Evolutionary conservation across 2,888 invertebrate species (phyloP).

Genomic region (Polydrusus tereticollis): DNA sequence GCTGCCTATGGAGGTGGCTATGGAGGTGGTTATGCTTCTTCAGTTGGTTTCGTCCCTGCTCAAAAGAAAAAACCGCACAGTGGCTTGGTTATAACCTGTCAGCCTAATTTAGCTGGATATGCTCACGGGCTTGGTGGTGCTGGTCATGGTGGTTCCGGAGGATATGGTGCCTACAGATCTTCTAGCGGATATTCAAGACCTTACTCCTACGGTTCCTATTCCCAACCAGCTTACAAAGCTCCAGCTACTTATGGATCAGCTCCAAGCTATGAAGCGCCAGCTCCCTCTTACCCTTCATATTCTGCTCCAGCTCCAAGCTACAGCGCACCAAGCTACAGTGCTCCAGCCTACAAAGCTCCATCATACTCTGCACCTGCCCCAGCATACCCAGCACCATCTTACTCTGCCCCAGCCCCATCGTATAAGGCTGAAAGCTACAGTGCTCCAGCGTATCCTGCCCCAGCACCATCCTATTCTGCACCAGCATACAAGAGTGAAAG

Average conservation of each 20-base stretch:
- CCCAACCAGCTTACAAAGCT: constrained; percentile 29
- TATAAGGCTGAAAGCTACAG: constrained; percentile 41
- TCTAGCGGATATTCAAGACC: constrained; percentile 49
- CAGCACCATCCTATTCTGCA: constrained; percentile 47
- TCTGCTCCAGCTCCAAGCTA: constrained; percentile 46
- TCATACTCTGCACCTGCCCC: constrained; percentile 43
- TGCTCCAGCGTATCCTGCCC: constrained; percentile 49
- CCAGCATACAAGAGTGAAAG: constrained; percentile 35
- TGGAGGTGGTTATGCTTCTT: constrained; percentile 14
- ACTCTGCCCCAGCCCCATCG: constrained; percentile 38
- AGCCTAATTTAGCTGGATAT: constrained; percentile 65
- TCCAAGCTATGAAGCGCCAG: constrained; percentile 42
- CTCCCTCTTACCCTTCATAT: constrained; percentile 48
- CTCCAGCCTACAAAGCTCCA: constrained; percentile 42
- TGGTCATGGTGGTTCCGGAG: constrained; percentile 40
- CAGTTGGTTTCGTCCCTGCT: constrained; percentile 35
- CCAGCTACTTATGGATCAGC: constrained; percentile 46
- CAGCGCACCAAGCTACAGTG: constrained; percentile 38
- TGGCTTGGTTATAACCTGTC: constrained; percentile 66
- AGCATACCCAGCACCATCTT: constrained; percentile 33
- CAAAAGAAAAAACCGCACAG: constrained; percentile 55
- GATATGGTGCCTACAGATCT: constrained; percentile 46
- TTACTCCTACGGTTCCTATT: constrained; percentile 41
- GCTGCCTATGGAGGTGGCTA: constrained; percentile 14
- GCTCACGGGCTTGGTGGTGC: constrained; percentile 54